Percentiles rank a stretch among this genome's conserved stretches.
Conservation (phyloP, 2,797 vertebrate genomes). For the Sebastes melanostomus region DNA sequence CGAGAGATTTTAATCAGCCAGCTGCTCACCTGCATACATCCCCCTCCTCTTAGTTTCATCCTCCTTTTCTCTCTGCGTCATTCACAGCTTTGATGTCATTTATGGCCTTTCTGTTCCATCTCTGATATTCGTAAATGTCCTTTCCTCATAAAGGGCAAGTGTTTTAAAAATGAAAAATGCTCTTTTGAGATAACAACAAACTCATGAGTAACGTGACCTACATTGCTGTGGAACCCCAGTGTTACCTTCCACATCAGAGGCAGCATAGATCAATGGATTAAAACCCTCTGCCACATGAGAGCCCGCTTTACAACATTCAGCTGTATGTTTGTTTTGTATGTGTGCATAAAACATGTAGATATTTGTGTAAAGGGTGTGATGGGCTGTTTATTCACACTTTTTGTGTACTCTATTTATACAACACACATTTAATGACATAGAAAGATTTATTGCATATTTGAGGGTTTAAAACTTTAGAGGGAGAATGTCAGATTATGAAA, state of each 20-base stretch:
- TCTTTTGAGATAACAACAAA: neutral
- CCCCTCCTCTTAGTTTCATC: neutral
- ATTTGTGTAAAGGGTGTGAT: neutral
- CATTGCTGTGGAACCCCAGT: slow-evolving; percentile 35
- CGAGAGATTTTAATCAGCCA: slow-evolving; percentile 32
- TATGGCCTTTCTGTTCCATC: slow-evolving; percentile 14
- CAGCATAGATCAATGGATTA: neutral
- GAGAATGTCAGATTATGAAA: neutral
- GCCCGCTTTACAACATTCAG: neutral
- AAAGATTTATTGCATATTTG: neutral
- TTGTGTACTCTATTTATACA: neutral
- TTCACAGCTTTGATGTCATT: slow-evolving; percentile 18
- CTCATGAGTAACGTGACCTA: slow-evolving; percentile 32
- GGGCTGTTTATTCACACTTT: neutral
- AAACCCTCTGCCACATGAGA: neutral
- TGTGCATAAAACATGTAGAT: neutral
- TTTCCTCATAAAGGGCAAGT: neutral
- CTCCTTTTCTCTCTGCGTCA: slow-evolving; percentile 4
- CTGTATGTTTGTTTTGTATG: neutral
- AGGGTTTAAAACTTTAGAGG: neutral
- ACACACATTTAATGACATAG: neutral
- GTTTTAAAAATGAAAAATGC: slow-evolving; percentile 15
- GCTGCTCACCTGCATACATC: slow-evolving; percentile 6
- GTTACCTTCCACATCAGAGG: neutral
- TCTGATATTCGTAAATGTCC: neutral